Percentiles rank a stretch among this genome's conserved stretches.
These are phyloP conservation scores for Gouania willdenowi DNA, from an alignment of 2,797 vertebrate species.

Conservation along the genomic window DNA sequence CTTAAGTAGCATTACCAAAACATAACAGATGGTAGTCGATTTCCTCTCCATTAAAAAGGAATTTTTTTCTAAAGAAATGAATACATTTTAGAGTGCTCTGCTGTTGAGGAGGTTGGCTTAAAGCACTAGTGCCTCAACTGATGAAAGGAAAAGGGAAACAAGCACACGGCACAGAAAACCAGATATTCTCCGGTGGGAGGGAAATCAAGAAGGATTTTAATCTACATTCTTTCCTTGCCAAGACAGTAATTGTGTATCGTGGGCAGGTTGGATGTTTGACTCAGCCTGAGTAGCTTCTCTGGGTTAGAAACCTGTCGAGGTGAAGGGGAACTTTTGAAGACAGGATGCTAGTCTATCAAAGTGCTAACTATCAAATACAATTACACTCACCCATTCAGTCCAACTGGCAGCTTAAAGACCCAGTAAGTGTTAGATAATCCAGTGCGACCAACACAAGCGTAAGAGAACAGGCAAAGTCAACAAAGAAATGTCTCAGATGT, in stretches of 20 bases:
- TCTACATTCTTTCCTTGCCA: conserved; percentile 56
- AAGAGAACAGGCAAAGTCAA: too few relatives aligned
- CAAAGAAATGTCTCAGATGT: too few relatives aligned
- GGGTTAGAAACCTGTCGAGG: conserved; percentile 74
- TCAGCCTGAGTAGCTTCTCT: conserved; percentile 53
- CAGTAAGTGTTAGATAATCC: too few relatives aligned
- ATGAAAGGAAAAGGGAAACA: conserved; percentile 50
- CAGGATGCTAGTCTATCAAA: too few relatives aligned
- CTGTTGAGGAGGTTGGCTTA: conserved; percentile 48
- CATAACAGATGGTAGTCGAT: conserved; percentile 44
- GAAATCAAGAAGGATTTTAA: conserved; percentile 56
- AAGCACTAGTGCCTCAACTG: conserved; percentile 52
- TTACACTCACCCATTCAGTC: too few relatives aligned
- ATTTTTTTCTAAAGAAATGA: conserved; percentile 55
- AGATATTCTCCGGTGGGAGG: conserved; percentile 55
- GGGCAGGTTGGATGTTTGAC: conserved; percentile 62
- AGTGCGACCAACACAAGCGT: too few relatives aligned
- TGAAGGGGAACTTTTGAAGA: conserved; percentile 27
- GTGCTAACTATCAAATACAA: too few relatives aligned
- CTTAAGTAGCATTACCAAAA: conserved; percentile 48
- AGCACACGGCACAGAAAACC: conserved; percentile 53
- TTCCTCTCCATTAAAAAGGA: conserved; percentile 51
- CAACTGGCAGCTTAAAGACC: too few relatives aligned
- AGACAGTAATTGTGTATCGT: conserved; percentile 68
- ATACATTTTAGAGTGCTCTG: conserved; percentile 50